Percentiles rank a stretch among this genome's conserved stretches.
Conservation (phyloP, 2,113 vertebrate genomes). For the Malurus alboscapulatus region DNA sequence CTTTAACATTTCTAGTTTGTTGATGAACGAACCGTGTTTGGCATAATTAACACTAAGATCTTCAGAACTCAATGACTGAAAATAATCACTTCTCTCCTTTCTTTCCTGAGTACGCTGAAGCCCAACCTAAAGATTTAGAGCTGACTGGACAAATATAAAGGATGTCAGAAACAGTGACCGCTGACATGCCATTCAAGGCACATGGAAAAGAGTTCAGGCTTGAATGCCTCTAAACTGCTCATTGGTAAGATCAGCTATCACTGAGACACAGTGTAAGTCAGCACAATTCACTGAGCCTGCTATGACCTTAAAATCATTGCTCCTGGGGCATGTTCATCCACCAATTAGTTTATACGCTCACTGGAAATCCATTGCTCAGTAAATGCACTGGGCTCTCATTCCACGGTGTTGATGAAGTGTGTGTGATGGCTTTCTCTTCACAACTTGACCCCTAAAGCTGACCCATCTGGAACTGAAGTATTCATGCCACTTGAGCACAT, state of each 20-base stretch:
- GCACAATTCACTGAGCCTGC: constrained; percentile 88
- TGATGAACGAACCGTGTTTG: constrained; percentile 83
- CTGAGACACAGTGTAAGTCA: constrained; percentile 83
- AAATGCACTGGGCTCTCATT: constrained; percentile 81
- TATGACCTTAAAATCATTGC: constrained; percentile 89
- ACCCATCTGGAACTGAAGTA: constrained; percentile 77
- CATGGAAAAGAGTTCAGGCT: constrained; percentile 84
- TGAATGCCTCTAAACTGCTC: constrained; percentile 84
- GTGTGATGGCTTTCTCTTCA: constrained; percentile 84
- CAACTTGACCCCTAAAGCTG: constrained; percentile 78
- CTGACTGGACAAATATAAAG: constrained; percentile 95
- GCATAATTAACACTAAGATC: constrained; percentile 89
- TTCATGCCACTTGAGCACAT: constrained; percentile 75
- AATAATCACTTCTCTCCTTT: constrained; percentile 92
- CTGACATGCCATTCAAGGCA: constrained; percentile 87
- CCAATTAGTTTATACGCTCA: constrained; percentile 83
- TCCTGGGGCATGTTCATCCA: constrained; percentile 83
- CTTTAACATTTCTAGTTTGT: constrained; percentile 80
- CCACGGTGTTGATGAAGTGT: constrained; percentile 86
- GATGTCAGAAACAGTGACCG: constrained; percentile 85
- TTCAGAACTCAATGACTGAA: constrained; percentile 92
- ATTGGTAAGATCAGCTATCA: constrained; percentile 91
- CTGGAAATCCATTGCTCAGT: constrained; percentile 79
- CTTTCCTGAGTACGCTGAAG: constrained; percentile 82
- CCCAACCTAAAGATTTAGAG: constrained; percentile 89